Evolutionary conservation across 2,888 invertebrate species (phyloP).

Genomic region (Lobophora halterata): DNA sequence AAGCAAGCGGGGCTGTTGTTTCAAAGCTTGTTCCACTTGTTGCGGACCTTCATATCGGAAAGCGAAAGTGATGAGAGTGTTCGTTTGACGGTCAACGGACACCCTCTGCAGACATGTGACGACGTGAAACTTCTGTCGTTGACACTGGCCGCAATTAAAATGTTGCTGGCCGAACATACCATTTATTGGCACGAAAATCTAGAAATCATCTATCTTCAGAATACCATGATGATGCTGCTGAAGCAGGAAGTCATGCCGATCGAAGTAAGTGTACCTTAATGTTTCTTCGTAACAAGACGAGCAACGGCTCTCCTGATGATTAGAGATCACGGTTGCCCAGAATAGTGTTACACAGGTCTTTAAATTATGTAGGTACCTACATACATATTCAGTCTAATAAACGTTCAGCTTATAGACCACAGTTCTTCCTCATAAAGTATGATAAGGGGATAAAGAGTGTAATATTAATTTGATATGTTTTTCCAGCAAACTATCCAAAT

Average conservation of each 20-base stretch:
- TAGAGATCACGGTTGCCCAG: too few relatives aligned
- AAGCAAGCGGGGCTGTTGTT: constrained; percentile 43
- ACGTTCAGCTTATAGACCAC: too few relatives aligned
- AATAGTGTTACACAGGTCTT: too few relatives aligned
- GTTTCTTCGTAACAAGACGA: too few relatives aligned
- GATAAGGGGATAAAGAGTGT: too few relatives aligned
- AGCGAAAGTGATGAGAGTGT: constrained; percentile 31
- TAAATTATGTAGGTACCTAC: too few relatives aligned
- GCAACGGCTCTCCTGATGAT: too few relatives aligned
- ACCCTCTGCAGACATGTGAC: constrained; percentile 32
- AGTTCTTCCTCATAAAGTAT: too few relatives aligned
- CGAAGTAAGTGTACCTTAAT: constrained; percentile 34
- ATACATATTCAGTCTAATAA: too few relatives aligned
- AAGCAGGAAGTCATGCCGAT: constrained; percentile 36
- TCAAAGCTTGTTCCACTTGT: constrained; percentile 40
- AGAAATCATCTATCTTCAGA: constrained; percentile 44
- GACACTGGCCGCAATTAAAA: constrained; percentile 37
- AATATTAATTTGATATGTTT: too few relatives aligned
- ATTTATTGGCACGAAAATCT: constrained; percentile 47
- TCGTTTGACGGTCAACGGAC: constrained; percentile 31
- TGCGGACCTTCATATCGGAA: constrained; percentile 36
- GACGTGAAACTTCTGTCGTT: constrained; percentile 38
- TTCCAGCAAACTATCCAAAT: constrained; percentile 83
- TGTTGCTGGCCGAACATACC: constrained; percentile 43
- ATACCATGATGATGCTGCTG: constrained; percentile 40